Evolutionary conservation across 2,113 vertebrate genomes (phyloP).

Genomic region (Macroglossus sobrinus): DNA sequence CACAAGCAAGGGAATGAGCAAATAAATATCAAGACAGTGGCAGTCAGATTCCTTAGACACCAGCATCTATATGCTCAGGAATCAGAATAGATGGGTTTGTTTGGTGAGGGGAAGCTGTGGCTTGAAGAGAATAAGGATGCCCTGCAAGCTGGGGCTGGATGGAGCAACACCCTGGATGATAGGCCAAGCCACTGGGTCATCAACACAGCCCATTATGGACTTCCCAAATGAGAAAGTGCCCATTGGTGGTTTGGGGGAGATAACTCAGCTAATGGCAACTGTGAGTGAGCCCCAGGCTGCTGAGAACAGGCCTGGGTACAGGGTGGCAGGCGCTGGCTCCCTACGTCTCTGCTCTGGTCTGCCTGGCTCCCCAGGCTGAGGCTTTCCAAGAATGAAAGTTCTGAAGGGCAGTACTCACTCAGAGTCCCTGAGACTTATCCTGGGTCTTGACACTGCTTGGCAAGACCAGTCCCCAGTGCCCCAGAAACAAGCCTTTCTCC

Average conservation of each 20-base stretch:
- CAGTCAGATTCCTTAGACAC: not conserved
- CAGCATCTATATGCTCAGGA: not conserved
- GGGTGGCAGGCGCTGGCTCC: fast-evolving
- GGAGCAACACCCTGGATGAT: not conserved
- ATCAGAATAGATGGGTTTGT: not conserved
- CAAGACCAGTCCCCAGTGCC: not conserved
- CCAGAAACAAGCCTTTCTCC: not conserved
- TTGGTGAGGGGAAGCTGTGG: not conserved
- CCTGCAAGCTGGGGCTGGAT: not conserved
- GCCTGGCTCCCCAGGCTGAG: not conserved
- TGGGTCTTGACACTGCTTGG: not conserved
- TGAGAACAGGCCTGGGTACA: not conserved
- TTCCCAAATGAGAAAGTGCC: not conserved
- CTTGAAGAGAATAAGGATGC: not conserved
- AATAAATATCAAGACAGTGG: not conserved
- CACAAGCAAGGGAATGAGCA: not conserved
- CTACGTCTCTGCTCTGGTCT: not conserved
- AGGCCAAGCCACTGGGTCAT: not conserved
- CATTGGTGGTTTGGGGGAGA: not conserved
- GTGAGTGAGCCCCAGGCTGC: not conserved
- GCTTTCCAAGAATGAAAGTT: not conserved
- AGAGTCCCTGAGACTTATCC: not conserved
- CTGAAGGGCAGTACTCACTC: not conserved
- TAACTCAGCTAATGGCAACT: not conserved
- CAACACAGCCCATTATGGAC: not conserved